Conservation (phyloP, 92 coral and sea anemone genomes). For the Porites divaricata region DNA sequence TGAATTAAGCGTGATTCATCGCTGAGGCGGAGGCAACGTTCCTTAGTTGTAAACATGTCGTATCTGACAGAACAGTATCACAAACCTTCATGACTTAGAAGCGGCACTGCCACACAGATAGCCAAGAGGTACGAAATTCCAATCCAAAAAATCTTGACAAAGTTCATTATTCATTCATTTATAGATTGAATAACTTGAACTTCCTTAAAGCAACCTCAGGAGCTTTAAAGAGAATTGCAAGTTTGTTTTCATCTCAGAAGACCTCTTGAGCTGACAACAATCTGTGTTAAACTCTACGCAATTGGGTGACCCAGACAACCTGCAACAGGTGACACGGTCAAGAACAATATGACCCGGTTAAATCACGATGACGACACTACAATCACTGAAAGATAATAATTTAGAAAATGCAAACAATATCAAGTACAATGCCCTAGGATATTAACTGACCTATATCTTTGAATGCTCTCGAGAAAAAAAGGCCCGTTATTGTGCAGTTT, state of each 20-base stretch:
- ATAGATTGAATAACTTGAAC: not conserved
- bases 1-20: conserved; percentile 7
- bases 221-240: not conserved
- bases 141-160: conserved; percentile 5
- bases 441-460: not conserved
- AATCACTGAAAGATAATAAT: not conserved
- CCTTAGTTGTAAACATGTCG: conserved; percentile 6
- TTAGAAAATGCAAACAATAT: not conserved
- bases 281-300: conserved; percentile 15
- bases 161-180: conserved; percentile 18
- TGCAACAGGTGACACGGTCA: conserved; percentile 25
- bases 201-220: not conserved
- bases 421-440: not conserved
- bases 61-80: not conserved
- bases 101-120: conserved; percentile 1
- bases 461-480: not conserved
- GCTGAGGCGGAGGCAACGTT: conserved; percentile 11
- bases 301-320: conserved; percentile 48
- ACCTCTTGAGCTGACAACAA: conserved; percentile 35
- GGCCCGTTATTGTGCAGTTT: too few relatives aligned
- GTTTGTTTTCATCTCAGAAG: not conserved
- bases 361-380: not conserved
- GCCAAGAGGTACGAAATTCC: conserved; percentile 15
- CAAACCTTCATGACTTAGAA: conserved; percentile 23
- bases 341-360: conserved; percentile 9